Evolutionary conservation across 92 coral and sea anemone genomes (phyloP).

Genomic region (Heliopora coerulea): DNA sequence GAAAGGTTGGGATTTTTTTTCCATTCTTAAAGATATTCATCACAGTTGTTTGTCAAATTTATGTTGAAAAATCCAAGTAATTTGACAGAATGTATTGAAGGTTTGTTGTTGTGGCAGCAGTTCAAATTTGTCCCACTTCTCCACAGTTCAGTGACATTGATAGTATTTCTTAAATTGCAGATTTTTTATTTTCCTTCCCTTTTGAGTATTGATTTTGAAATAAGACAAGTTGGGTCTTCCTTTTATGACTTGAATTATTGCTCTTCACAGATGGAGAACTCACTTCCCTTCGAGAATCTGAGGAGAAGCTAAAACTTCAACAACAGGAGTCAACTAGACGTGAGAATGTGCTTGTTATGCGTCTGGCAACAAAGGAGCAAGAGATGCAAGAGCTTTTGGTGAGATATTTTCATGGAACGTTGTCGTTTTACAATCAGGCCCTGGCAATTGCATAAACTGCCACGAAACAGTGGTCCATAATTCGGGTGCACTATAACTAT

Average conservation of each 20-base stretch:
- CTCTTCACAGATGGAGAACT: conserved; percentile 70
- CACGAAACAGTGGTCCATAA: neutral
- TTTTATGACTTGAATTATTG: neutral
- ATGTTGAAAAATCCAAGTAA: no score
- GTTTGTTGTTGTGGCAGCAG: no score
- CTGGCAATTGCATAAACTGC: conserved; percentile 30
- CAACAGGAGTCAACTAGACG: conserved; percentile 99
- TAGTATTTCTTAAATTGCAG: no score
- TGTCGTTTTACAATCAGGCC: conserved; percentile 6
- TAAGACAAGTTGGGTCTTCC: no score
- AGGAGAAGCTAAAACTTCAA: conserved; percentile 92
- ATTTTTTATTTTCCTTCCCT: neutral
- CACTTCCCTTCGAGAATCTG: conserved; percentile 93
- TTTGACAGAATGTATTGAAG: no score
- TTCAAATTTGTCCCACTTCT: no score
- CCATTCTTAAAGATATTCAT: no score
- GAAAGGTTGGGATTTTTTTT: no score
- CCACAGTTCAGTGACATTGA: no score
- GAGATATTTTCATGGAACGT: conserved; percentile 60
- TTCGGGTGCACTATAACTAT: no score
- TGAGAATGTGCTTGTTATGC: conserved; percentile 97
- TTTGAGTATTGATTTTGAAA: neutral
- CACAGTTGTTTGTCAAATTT: no score
- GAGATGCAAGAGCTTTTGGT: conserved; percentile 99
- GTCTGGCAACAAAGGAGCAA: conserved; percentile 98